Base-by-base conservation (phyloP, 92 coral and sea anemone genomes). In the Phymanthus crucifer region DNA sequence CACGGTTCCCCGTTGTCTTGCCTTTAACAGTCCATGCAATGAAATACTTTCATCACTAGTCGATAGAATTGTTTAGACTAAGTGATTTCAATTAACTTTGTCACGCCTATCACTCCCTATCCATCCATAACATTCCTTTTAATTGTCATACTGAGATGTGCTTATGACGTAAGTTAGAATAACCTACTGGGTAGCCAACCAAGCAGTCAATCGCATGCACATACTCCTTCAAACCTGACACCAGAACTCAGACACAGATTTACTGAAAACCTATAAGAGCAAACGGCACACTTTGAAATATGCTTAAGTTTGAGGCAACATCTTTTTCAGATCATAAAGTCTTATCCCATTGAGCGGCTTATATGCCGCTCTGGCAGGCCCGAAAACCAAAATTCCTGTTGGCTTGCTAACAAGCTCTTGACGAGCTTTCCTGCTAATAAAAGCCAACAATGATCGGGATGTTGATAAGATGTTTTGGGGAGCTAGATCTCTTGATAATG, bases 321-420 rank as follows among this genome's bases (percentile, higher is more conserved):
- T 27, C 17, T 61, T 61, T 54, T 61, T 2, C 68, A 27, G 34
- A n/a, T 61, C 32, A 9, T 4, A 61, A 3, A 2, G 33, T 5
- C 17, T 29, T 34, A 57, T 57, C 23, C 16, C 12, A 7, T 57
- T 14, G 14, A 0, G 24, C 3, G 14, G 23, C 4, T 10, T 10
- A 43, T 43, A 43, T 43, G 48, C 48, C 48, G 14, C 48, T 17
- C 68, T 61, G 35, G 29, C 68, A 61, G 27, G 64, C 64, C 64
- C 33, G 7, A 17, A 29, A 11, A 61, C 68, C 14, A 61, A 11
- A 27, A 61, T 13, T 61, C 68, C 68, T 29, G 68, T 61, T 11
- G 68, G 58, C 18, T 17, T 61, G 35, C 68, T 61, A 61, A 61
- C 68, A 61, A 61, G 68, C 68, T 61, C 36, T 61, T 61, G 68